phyloP scores from a whole-genome alignment of 2,113 vertebrate genomes.

The Perca flavescens region DNA sequence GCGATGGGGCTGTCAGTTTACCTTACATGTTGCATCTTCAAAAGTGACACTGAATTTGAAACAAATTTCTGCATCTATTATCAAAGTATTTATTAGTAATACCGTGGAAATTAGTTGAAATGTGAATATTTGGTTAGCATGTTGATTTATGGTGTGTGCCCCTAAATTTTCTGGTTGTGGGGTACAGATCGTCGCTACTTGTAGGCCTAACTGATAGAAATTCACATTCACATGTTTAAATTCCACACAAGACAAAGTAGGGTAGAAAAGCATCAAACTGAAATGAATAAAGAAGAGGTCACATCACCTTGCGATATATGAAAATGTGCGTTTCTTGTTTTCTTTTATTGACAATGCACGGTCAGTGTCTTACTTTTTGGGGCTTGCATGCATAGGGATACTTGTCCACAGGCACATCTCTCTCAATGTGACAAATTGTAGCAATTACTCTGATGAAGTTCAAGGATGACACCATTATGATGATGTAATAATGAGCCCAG shows the following conservation, averaged over 20 bases:
- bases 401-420: conserved; percentile 55
- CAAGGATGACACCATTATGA: conserved; percentile 83
- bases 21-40: no score
- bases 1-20: no score
- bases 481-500: conserved; percentile 78
- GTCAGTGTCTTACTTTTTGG: conserved; percentile 4
- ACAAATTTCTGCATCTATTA: no score
- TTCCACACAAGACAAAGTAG: background rate
- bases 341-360: background rate
- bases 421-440: conserved; percentile 77
- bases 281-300: background rate
- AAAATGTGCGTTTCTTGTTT: background rate
- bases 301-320: no score
- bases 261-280: background rate
- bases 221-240: background rate
- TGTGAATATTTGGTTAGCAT: no score
- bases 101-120: no score
- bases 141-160: no score
- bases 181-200: background rate
- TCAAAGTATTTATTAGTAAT: no score
- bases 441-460: conserved; percentile 85
- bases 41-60: no score
- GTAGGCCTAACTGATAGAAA: no score
- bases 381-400: background rate
- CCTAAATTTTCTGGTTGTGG: no score